Conservation (phyloP, 2,888 invertebrate species). For the Xylophagus ater region DNA sequence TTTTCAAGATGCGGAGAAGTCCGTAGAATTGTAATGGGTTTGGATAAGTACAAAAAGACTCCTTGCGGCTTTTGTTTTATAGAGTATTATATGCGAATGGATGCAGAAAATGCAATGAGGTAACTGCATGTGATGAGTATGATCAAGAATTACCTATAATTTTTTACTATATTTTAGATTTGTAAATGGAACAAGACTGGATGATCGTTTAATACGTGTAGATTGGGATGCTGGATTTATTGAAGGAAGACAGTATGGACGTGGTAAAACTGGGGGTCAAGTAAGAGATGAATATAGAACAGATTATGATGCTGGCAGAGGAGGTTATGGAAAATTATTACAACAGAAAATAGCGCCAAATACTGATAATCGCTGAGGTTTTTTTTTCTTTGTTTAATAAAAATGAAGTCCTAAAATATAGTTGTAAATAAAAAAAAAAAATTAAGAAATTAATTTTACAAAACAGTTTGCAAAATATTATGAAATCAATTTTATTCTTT, state of each 20-base stretch:
- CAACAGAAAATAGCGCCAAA: conserved; percentile 66
- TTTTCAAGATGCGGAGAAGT: conserved; percentile 95
- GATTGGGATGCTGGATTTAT: conserved; percentile 99
- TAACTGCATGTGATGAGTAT: conserved; percentile 24
- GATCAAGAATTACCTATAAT: conserved; percentile 1
- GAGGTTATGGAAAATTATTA: conserved; percentile 93
- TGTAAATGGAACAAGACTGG: conserved; percentile 90
- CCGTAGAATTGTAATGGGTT: conserved; percentile 88
- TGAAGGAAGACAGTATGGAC: conserved; percentile 95
- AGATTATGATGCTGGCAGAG: conserved; percentile 92
- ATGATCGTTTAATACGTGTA: conserved; percentile 91
- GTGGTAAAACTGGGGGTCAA: conserved; percentile 97
- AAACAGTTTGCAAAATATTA: no score
- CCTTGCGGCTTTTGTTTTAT: conserved; percentile 99
- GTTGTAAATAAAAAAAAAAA: no score
- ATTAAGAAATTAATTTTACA: no score
- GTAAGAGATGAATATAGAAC: conserved; percentile 97
- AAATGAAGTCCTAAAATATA: no score
- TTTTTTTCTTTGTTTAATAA: no score
- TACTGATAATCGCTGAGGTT: conserved; percentile 40
- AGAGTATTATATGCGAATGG: conserved; percentile 71
- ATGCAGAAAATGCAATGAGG: conserved; percentile 73
- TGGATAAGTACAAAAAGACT: conserved; percentile 95
- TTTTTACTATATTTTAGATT: conserved; percentile 48
- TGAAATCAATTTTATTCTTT: no score